Conservation (phyloP, 1,140 invertebrate genomes). For the Megalonaias nervosa region DNA sequence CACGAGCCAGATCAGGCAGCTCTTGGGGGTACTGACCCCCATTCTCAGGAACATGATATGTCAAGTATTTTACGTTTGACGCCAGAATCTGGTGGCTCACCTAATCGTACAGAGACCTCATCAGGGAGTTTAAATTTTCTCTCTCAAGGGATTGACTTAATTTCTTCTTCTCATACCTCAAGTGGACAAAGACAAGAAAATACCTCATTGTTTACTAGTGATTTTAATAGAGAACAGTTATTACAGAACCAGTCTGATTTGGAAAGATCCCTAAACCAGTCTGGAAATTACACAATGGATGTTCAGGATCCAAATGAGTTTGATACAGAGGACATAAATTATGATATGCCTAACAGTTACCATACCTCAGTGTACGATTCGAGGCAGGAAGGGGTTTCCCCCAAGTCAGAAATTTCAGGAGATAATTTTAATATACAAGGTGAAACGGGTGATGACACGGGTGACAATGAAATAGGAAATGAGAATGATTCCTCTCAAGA, state of each 20-base stretch:
- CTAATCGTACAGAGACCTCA: slow-evolving; percentile 25
- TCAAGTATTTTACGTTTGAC: slow-evolving; percentile 24
- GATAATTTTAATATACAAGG: slow-evolving; percentile 11
- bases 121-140: slow-evolving; percentile 33
- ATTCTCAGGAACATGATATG: slow-evolving; percentile 16
- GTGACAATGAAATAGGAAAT: slow-evolving; percentile 24
- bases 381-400: slow-evolving; percentile 1
- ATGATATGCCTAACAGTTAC: slow-evolving; percentile 4
- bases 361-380: slow-evolving; percentile 8
- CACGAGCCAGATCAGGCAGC: slow-evolving; percentile 34
- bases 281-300: no score
- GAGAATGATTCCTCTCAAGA: slow-evolving; percentile 4
- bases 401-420: slow-evolving; percentile 7
- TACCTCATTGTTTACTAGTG: slow-evolving; percentile 12
- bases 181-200: slow-evolving; percentile 30
- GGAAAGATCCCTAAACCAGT: no score
- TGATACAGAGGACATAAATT: no score
- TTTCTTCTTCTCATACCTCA: slow-evolving; percentile 44
- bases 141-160: slow-evolving; percentile 33
- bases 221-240: slow-evolving; percentile 22
- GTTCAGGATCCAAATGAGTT: no score
- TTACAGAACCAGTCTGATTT: no score
- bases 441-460: slow-evolving; percentile 4
- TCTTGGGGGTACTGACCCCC: slow-evolving; percentile 4
- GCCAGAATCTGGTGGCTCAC: slow-evolving; percentile 16